Percentiles rank a stretch among this genome's conserved stretches.
phyloP scores from a whole-genome alignment of 2,113 vertebrate genomes.

The Ibidorhyncha struthersii region DNA sequence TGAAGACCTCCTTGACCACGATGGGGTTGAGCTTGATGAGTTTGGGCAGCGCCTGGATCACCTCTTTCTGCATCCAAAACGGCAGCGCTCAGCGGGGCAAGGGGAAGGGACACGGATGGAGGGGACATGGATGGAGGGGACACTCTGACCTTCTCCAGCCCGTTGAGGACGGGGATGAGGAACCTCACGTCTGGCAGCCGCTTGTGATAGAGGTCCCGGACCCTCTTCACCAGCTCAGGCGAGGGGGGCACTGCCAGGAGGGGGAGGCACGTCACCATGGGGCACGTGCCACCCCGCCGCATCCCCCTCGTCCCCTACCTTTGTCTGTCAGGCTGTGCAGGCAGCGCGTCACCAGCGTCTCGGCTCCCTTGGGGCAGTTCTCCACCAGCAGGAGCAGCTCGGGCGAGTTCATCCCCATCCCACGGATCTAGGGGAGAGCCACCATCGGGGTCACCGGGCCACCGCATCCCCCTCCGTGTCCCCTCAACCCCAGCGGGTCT shows the following conservation, averaged over 20 bases:
- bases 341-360: conserved; percentile 92
- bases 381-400: conserved; percentile 93
- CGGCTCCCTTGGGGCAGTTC: conserved; percentile 94
- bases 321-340: conserved; percentile 95
- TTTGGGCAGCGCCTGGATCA: conserved; percentile 93
- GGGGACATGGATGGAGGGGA: not conserved
- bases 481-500: not conserved
- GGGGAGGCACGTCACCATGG: fast-evolving
- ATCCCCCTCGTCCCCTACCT: conserved; percentile 69
- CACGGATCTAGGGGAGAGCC: conserved; percentile 79
- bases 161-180: conserved; percentile 94
- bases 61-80: conserved; percentile 81
- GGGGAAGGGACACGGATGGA: too few species aligned
- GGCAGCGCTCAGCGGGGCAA: not conserved
- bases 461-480: not conserved
- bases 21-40: conserved; percentile 97
- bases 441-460: not conserved
- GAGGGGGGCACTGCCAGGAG: conserved; percentile 86
- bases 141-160: conserved; percentile 88
- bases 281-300: fast-evolving
- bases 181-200: conserved; percentile 92
- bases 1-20: conserved; percentile 98
- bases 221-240: conserved; percentile 92
- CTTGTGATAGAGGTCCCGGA: conserved; percentile 94
- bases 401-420: conserved; percentile 96